phyloP scores from a whole-genome alignment of 2,888 invertebrate species.

The Mesochorus sp. region DNA sequence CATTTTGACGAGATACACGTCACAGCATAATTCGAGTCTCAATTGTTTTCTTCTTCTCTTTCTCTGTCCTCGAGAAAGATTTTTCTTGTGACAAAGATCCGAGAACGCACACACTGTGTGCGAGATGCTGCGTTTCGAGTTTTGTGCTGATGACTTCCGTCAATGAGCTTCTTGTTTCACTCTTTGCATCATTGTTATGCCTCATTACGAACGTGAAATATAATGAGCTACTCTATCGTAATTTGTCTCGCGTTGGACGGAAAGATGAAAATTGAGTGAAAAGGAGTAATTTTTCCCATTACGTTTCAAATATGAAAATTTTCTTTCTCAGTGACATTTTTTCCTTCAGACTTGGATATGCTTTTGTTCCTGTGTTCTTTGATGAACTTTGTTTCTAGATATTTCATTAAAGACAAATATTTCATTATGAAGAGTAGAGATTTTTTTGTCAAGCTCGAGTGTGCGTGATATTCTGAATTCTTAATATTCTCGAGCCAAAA shows the following conservation, averaged over 20 bases:
- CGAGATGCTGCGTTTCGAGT: background rate
- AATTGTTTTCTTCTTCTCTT: background rate
- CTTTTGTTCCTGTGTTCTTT: too few relatives aligned
- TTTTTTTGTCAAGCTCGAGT: too few relatives aligned
- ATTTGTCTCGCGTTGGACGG: background rate
- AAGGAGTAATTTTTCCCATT: too few relatives aligned
- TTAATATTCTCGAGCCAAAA: too few relatives aligned
- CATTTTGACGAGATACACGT: background rate
- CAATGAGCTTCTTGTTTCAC: background rate
- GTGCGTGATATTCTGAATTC: too few relatives aligned
- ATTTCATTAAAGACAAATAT: too few relatives aligned
- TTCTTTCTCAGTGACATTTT: background rate
- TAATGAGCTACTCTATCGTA: background rate
- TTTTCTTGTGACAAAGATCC: slow-evolving; percentile 18
- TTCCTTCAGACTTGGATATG: too few relatives aligned
- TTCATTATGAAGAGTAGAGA: too few relatives aligned
- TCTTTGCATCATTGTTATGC: slow-evolving; percentile 4
- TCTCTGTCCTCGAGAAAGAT: slow-evolving; percentile 1
- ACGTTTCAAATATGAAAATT: too few relatives aligned
- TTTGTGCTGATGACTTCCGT: slow-evolving; percentile 29
- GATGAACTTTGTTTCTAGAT: too few relatives aligned
- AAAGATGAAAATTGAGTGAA: background rate
- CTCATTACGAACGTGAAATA: background rate
- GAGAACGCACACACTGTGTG: background rate
- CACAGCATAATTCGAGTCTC: background rate